These are phyloP conservation scores for Diogma glabrata DNA, from an alignment of 2,888 invertebrate genomes.

Conservation along the genomic window DNA sequence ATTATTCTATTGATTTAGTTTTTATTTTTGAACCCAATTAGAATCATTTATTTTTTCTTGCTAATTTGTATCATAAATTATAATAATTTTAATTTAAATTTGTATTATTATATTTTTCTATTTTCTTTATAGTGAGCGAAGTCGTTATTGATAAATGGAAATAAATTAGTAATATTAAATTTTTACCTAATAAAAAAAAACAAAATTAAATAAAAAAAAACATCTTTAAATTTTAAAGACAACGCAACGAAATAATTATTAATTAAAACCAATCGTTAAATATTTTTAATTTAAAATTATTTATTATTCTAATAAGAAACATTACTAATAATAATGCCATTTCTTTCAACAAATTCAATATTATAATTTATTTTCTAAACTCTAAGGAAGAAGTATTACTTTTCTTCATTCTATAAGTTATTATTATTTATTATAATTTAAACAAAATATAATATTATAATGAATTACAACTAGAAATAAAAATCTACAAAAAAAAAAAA, in stretches of 20 bases:
- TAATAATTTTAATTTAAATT: slow-evolving; percentile 6
- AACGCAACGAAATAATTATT: neutral
- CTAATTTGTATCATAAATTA: no score
- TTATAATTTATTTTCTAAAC: slow-evolving; percentile 4
- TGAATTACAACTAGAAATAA: no score
- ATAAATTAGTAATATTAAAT: slow-evolving; percentile 7
- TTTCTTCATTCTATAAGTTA: slow-evolving; percentile 2
- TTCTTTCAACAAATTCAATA: no score
- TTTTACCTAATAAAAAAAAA: neutral
- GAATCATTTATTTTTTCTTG: no score
- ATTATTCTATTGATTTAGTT: no score
- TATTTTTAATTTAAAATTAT: neutral
- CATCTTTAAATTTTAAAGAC: slow-evolving; percentile 8
- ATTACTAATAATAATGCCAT: no score
- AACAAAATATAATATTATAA: no score
- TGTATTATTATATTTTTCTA: slow-evolving; percentile 20
- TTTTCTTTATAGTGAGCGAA: slow-evolving; percentile 57
- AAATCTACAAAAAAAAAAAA: no score
- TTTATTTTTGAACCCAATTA: no score
- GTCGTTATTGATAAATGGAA: slow-evolving; percentile 56
- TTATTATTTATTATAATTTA: slow-evolving; percentile 7
- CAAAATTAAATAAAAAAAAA: slow-evolving; percentile 4
- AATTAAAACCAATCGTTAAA: neutral
- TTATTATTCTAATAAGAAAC: no score
- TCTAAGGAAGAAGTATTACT: slow-evolving; percentile 7